A percentile compares a stretch with the other conserved stretches of the same genome.
Conservation (phyloP, 2,888 invertebrate species). For the Brachycybe producta region DNA sequence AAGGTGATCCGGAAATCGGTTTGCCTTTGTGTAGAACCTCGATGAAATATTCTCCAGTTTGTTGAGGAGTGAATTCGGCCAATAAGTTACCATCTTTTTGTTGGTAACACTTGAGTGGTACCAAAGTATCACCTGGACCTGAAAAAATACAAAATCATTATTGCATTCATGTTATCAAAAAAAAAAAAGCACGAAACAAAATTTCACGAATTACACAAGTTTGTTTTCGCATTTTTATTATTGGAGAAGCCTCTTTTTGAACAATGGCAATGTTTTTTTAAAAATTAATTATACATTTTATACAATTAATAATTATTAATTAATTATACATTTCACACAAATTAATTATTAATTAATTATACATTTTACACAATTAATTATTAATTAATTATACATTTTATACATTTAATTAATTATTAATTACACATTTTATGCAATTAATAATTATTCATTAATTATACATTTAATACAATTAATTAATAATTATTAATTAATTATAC, state of each 20-base stretch:
- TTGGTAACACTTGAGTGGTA: slow-evolving; percentile 86
- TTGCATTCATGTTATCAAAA: no score
- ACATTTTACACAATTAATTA: no score
- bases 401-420: no score
- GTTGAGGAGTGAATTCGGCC: slow-evolving; percentile 76
- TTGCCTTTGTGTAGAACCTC: slow-evolving; percentile 84
- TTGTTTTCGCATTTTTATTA: background rate
- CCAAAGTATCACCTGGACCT: slow-evolving; percentile 34
- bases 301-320: background rate
- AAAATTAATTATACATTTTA: background rate
- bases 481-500: no score
- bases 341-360: no score
- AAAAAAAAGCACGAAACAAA: no score
- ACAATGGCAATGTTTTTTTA: no score
- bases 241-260: no score
- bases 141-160: background rate
- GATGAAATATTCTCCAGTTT: slow-evolving; percentile 39
- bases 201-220: background rate
- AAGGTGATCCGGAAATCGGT: slow-evolving; percentile 83
- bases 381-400: no score
- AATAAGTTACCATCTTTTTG: slow-evolving; percentile 89
- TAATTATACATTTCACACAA: background rate
- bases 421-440: no score
- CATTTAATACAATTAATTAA: no score
- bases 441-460: no score